phyloP scores from a whole-genome alignment of 2,797 vertebrate species.

The Sparidentex hasta region DNA sequence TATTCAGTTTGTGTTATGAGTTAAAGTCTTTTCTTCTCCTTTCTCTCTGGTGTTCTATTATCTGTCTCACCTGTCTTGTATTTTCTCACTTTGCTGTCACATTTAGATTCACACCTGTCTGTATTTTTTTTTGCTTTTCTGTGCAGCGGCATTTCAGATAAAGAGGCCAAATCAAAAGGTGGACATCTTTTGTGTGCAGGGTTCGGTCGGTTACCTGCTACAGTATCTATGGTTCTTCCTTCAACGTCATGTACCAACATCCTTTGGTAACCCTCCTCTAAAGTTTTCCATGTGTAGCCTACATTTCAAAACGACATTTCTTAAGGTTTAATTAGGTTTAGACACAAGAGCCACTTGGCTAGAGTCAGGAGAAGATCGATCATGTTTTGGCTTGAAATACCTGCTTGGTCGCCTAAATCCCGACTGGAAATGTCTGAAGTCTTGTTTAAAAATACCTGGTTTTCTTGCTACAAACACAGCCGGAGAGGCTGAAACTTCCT shows the following conservation, averaged over 20 bases:
- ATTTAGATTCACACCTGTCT: not conserved
- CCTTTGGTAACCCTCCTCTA: not conserved
- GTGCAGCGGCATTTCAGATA: not conserved
- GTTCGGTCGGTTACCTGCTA: not conserved
- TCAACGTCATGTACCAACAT: not conserved
- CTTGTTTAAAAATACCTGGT: too few species aligned
- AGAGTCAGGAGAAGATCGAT: too few species aligned
- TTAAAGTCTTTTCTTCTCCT: constrained; percentile 5
- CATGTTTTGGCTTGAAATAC: too few species aligned
- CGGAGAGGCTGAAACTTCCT: too few species aligned
- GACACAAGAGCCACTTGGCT: too few species aligned
- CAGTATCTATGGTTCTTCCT: not conserved
- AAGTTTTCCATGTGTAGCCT: not conserved
- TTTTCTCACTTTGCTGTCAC: not conserved
- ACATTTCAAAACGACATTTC: too few species aligned
- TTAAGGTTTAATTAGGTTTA: too few species aligned
- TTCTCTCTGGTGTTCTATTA: not conserved
- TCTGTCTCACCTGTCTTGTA: not conserved
- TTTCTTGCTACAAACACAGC: too few species aligned
- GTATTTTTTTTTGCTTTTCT: not conserved
- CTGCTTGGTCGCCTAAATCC: too few species aligned
- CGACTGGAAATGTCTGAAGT: too few species aligned
- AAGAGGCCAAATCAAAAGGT: not conserved
- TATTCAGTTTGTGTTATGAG: constrained; percentile 34
- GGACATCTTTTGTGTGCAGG: not conserved